phyloP scores from a whole-genome alignment of 2,797 vertebrate genomes.

The Xenentodon cancila region DNA sequence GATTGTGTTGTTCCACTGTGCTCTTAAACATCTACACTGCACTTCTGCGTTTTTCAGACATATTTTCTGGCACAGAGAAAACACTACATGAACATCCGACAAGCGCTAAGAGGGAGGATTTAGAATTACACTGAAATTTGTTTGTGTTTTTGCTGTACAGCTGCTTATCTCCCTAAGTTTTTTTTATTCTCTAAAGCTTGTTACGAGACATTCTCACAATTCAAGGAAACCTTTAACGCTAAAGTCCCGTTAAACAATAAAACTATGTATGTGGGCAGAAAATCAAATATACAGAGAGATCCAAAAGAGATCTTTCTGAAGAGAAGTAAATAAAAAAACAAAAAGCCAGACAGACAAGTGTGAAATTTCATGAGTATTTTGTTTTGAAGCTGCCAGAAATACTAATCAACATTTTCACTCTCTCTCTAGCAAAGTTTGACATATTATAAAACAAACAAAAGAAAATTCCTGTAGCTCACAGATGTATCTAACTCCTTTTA shows the following conservation, averaged over 20 bases:
- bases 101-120: too few species aligned
- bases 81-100: too few species aligned
- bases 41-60: too few species aligned
- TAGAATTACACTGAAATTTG: too few species aligned
- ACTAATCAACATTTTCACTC: too few species aligned
- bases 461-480: neutral
- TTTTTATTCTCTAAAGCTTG: neutral
- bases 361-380: neutral
- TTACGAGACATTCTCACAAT: neutral
- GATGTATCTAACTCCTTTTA: neutral
- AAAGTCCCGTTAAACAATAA: conserved; percentile 2
- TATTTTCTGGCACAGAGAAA: too few species aligned
- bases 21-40: too few species aligned
- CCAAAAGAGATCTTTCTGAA: neutral
- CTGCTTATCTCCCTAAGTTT: neutral
- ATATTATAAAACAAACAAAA: neutral
- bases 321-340: neutral
- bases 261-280: neutral
- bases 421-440: too few species aligned
- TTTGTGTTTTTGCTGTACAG: too few species aligned
- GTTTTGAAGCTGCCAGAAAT: neutral
- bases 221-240: neutral
- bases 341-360: neutral
- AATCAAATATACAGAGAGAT: neutral
- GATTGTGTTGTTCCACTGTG: too few species aligned